These are phyloP conservation scores for Kryptopterus vitreolus DNA, from an alignment of 2,797 vertebrate species.

Conservation along the genomic window DNA sequence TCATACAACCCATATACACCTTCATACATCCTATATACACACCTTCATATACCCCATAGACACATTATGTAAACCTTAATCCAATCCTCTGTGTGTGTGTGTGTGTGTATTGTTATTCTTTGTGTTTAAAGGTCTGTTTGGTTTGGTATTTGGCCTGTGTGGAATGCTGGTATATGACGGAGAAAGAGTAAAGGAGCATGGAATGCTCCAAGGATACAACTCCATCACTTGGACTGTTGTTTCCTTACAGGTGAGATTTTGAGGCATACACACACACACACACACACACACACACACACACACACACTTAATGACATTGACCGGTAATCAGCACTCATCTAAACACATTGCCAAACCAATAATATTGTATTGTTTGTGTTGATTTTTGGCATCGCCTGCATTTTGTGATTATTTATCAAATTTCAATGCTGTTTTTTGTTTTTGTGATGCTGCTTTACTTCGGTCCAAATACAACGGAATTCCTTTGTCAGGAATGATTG, in stretches of 20 bases:
- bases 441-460: not conserved
- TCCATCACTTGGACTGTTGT: constrained; percentile 92
- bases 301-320: not conserved
- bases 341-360: not conserved
- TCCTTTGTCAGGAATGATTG: too few species aligned
- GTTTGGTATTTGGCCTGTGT: constrained; percentile 90
- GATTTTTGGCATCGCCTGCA: not conserved
- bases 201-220: constrained; percentile 98
- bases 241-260: constrained; percentile 85
- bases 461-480: too few species aligned
- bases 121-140: constrained; percentile 84
- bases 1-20: not conserved
- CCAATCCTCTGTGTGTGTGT: constrained; percentile 33
- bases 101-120: not conserved
- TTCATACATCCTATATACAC: not conserved
- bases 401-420: not conserved
- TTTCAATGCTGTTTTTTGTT: not conserved
- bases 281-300: not conserved
- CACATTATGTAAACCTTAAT: too few species aligned
- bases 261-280: not conserved
- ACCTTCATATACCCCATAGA: too few species aligned
- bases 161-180: constrained; percentile 93
- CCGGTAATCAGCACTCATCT: not conserved
- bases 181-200: constrained; percentile 83
- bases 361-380: not conserved